Percentiles rank a stretch among this genome's conserved stretches.
Evolutionary conservation across 2,888 invertebrate genomes (phyloP).

Genomic region (Parnassius orleans): DNA sequence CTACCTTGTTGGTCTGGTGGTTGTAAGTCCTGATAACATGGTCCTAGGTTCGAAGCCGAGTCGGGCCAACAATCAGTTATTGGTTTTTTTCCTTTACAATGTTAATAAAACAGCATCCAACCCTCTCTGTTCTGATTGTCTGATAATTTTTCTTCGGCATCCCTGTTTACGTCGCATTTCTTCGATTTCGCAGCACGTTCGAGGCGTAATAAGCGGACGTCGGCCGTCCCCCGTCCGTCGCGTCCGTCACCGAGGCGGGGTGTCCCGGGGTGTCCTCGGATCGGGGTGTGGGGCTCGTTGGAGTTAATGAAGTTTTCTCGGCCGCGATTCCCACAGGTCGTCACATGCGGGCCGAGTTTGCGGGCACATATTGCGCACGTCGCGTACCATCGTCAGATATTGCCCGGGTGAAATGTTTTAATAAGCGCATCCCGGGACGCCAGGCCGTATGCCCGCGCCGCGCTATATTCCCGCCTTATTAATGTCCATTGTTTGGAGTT

Average conservation of each 20-base stretch:
- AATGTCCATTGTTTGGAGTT: constrained; percentile 79
- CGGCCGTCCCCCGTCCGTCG: constrained; percentile 67
- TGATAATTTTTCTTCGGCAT: constrained; percentile 3
- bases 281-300: constrained; percentile 52
- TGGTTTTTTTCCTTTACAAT: no score
- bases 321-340: constrained; percentile 80
- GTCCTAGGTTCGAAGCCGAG: no score
- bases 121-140: constrained; percentile 7
- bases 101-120: not conserved
- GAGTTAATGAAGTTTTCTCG: constrained; percentile 82
- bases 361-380: constrained; percentile 76
- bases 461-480: constrained; percentile 68
- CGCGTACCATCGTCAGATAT: constrained; percentile 66
- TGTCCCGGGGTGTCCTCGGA: constrained; percentile 30
- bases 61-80: no score
- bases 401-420: constrained; percentile 76
- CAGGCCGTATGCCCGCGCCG: constrained; percentile 51
- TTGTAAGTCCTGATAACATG: no score
- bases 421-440: constrained; percentile 74
- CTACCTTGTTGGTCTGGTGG: no score
- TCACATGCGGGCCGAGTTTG: constrained; percentile 76
- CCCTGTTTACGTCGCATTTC: constrained; percentile 72
- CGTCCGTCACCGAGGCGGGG: constrained; percentile 41
- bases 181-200: constrained; percentile 80
- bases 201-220: constrained; percentile 76